phyloP scores from a whole-genome alignment of 2,888 invertebrate genomes.

The Emmelina monodactyla region DNA sequence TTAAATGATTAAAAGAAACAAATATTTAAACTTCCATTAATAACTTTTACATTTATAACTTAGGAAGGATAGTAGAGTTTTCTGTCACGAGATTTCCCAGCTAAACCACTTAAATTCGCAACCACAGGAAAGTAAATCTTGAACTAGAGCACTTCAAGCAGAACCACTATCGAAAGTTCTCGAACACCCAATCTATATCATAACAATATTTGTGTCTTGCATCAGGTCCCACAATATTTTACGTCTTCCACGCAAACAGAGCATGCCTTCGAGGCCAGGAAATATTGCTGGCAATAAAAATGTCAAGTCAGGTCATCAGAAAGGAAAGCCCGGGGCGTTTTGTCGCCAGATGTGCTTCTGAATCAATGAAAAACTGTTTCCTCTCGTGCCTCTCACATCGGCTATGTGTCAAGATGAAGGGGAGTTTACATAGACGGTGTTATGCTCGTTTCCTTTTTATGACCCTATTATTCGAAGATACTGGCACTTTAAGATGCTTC shows the following conservation, averaged over 20 bases:
- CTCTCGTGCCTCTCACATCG: constrained; percentile 47
- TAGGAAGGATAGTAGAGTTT: no score
- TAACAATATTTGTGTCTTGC: constrained; percentile 47
- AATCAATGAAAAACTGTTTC: constrained; percentile 66
- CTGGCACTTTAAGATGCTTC: no score
- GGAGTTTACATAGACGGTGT: neutral
- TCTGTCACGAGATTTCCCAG: no score
- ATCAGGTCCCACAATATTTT: constrained; percentile 57
- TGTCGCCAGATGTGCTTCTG: constrained; percentile 62
- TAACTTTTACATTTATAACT: no score
- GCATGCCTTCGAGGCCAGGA: constrained; percentile 54
- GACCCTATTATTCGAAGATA: neutral
- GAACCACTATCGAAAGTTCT: constrained; percentile 40
- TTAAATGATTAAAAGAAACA: no score
- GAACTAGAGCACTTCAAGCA: no score
- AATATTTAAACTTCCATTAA: no score
- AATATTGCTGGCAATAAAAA: constrained; percentile 64
- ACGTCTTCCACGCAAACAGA: constrained; percentile 40
- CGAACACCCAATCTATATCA: constrained; percentile 40
- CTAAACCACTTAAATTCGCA: no score
- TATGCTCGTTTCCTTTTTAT: constrained; percentile 1
- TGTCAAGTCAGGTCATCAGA: constrained; percentile 67
- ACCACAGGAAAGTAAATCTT: no score
- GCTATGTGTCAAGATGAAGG: constrained; percentile 41
- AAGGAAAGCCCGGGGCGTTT: constrained; percentile 60